Percentiles rank a stretch among this genome's conserved stretches.
phyloP scores from a whole-genome alignment of 1,140 invertebrate genomes.

The Meloidogyne floridensis region DNA sequence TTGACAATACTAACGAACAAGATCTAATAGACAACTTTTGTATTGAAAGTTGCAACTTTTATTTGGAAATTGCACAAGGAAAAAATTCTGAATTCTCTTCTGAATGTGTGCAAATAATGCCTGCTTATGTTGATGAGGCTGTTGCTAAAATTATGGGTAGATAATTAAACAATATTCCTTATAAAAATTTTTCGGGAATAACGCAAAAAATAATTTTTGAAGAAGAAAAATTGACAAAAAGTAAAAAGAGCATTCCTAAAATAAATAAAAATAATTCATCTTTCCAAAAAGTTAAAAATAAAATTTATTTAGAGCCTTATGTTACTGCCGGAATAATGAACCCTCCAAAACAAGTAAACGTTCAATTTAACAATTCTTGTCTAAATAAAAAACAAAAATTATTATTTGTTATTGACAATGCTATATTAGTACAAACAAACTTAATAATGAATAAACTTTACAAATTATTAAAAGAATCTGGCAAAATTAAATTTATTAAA shows the following conservation, averaged over 20 bases:
- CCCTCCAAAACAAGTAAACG: neutral
- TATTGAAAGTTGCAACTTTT: conserved; percentile 6
- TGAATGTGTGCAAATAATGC: neutral
- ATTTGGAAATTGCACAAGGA: neutral
- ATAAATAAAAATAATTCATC: no score
- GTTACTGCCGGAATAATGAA: neutral
- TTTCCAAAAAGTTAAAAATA: neutral
- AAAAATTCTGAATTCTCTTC: neutral
- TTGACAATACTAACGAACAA: neutral
- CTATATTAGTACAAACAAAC: neutral
- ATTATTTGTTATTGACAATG: conserved; percentile 10
- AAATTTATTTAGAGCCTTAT: neutral
- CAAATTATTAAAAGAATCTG: neutral
- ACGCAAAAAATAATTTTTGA: no score
- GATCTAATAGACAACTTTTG: neutral
- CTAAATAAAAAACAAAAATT: neutral
- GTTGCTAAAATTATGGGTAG: neutral
- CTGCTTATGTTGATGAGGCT: neutral
- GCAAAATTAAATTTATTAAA: conserved; percentile 2
- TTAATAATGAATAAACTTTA: neutral
- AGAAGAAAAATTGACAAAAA: no score
- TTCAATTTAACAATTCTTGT: neutral
- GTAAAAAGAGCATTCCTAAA: no score
- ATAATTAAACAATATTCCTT: no score
- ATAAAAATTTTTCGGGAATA: no score